phyloP scores from a whole-genome alignment of 2,888 invertebrate genomes.

The Drosophila diplacantha region DNA sequence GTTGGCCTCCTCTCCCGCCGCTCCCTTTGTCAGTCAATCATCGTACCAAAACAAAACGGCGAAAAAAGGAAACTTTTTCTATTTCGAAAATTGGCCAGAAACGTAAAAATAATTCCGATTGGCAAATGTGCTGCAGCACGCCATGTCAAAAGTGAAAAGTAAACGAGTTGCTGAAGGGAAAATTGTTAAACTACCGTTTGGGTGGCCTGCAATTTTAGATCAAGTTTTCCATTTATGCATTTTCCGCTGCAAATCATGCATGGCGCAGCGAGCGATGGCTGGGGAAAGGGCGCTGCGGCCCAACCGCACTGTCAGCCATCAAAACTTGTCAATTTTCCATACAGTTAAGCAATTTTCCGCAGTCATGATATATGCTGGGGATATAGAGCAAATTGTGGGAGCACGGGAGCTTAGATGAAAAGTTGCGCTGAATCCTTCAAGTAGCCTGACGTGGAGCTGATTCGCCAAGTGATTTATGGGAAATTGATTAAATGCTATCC shows the following conservation, averaged over 20 bases:
- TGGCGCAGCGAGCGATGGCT: conserved; percentile 3
- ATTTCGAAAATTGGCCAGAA: conserved; percentile 62
- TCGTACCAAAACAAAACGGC: conserved; percentile 16
- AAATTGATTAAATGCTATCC: conserved; percentile 58
- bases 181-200: conserved; percentile 20
- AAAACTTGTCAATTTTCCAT: conserved; percentile 72
- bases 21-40: conserved; percentile 50
- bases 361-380: conserved; percentile 40
- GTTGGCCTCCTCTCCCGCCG: conserved; percentile 6
- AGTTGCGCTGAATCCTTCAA: conserved; percentile 29
- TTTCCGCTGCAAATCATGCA: conserved; percentile 49
- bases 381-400: conserved; percentile 2
- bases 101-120: conserved; percentile 53
- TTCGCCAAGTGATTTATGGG: conserved; percentile 60
- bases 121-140: conserved; percentile 57
- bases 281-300: conserved; percentile 18
- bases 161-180: conserved; percentile 26
- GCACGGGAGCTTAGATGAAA: conserved; percentile 12
- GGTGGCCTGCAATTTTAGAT: conserved; percentile 45
- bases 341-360: conserved; percentile 65
- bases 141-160: conserved; percentile 42
- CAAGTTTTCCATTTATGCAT: conserved; percentile 55
- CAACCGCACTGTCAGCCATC: conserved; percentile 64
- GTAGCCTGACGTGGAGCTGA: conserved; percentile 44
- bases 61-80: conserved; percentile 56